phyloP scores from a whole-genome alignment of 2,113 vertebrate species.

The Tupaia chinensis region DNA sequence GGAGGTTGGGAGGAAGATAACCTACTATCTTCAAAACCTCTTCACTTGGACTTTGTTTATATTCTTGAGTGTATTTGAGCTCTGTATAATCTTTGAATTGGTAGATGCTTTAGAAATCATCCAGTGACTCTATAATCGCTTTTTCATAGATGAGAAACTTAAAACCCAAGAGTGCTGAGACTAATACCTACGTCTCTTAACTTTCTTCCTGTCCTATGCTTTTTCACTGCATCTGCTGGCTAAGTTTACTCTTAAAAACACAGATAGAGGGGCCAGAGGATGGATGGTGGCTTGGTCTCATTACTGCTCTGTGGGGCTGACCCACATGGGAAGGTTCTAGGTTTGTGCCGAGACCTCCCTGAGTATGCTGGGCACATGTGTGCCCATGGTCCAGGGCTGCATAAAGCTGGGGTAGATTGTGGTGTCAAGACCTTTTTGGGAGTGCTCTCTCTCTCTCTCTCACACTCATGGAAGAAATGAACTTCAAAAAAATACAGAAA shows the following conservation, averaged over 20 bases:
- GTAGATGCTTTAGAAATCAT: not conserved
- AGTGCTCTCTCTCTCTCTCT: too few species aligned
- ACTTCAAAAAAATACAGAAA: constrained; percentile 3
- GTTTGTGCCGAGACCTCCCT: too few species aligned
- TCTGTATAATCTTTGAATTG: constrained; percentile 10
- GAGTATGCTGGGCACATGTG: too few species aligned
- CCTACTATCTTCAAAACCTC: not conserved
- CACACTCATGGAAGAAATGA: too few species aligned
- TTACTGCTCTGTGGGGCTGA: too few species aligned
- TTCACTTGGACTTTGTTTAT: constrained; percentile 30
- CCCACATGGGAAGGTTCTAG: too few species aligned
- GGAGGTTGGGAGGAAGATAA: not conserved
- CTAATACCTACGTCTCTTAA: constrained; percentile 40
- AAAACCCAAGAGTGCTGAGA: constrained; percentile 43
- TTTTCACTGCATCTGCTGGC: constrained; percentile 45
- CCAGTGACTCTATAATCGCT: not conserved
- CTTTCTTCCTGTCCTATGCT: constrained; percentile 36
- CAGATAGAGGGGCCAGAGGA: not conserved
- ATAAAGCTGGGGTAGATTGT: too few species aligned
- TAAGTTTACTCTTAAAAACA: constrained; percentile 49
- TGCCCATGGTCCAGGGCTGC: too few species aligned
- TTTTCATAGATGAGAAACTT: constrained; percentile 18
- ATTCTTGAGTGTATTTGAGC: not conserved
- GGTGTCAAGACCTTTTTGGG: too few species aligned
- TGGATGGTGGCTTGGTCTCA: too few species aligned